Conservation (phyloP, 2,797 vertebrate genomes). For the Remorina albescens region DNA sequence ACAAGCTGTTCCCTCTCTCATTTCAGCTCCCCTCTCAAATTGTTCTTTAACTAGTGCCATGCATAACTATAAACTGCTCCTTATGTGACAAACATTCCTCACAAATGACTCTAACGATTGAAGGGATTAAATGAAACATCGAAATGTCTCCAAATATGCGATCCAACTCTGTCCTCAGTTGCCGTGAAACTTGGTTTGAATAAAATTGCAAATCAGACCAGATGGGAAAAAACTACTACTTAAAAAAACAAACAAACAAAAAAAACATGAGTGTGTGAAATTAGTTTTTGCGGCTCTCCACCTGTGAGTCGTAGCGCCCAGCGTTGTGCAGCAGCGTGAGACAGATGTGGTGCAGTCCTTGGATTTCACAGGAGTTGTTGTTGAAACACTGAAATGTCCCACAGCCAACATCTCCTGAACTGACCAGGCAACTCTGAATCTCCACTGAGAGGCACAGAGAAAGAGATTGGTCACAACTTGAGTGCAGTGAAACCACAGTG, state of each 20-base stretch:
- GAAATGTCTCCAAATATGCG: slow-evolving; percentile 37
- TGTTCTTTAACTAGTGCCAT: slow-evolving; percentile 52
- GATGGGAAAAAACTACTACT: slow-evolving; percentile 5
- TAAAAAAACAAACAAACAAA: too few relatives aligned
- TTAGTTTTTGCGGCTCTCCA: slow-evolving; percentile 54
- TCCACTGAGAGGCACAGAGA: slow-evolving; percentile 82
- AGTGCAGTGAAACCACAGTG: background rate
- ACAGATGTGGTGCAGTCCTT: slow-evolving; percentile 95
- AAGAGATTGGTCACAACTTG: background rate
- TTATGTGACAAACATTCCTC: slow-evolving; percentile 61
- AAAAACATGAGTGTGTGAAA: background rate
- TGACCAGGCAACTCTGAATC: slow-evolving; percentile 95
- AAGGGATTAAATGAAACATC: slow-evolving; percentile 63
- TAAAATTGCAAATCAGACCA: background rate
- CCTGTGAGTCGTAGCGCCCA: slow-evolving; percentile 96
- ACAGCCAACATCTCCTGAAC: slow-evolving; percentile 94
- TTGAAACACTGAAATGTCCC: slow-evolving; percentile 96
- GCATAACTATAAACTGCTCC: slow-evolving; percentile 54
- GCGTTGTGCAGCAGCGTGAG: slow-evolving; percentile 97
- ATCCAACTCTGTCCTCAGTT: background rate
- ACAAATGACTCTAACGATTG: slow-evolving; percentile 63
- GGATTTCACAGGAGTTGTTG: slow-evolving; percentile 96
- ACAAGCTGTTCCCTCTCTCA: slow-evolving; percentile 70
- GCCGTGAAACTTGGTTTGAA: slow-evolving; percentile 24
- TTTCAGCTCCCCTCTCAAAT: slow-evolving; percentile 65